Evolutionary conservation across 2,888 invertebrate genomes (phyloP).

Genomic region (Ernsta delagoae): DNA sequence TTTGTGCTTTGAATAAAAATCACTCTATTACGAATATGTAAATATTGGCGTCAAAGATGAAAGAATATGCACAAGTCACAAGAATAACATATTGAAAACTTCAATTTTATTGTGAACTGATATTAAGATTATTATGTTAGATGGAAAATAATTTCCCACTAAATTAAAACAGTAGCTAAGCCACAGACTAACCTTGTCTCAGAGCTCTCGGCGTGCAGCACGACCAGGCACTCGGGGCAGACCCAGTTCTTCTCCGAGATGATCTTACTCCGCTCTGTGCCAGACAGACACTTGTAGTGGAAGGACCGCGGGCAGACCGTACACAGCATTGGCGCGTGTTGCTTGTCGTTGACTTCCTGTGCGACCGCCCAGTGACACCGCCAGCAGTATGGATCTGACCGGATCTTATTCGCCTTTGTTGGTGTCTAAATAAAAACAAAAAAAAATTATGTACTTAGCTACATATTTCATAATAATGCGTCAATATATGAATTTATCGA

Average conservation of each 20-base stretch:
- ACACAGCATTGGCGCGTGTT: slow-evolving; percentile 84
- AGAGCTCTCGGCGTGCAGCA: slow-evolving; percentile 89
- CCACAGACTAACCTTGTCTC: slow-evolving; percentile 84
- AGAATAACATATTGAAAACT: too few species aligned
- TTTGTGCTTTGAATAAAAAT: too few species aligned
- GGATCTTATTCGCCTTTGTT: slow-evolving; percentile 56
- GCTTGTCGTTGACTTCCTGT: slow-evolving; percentile 66
- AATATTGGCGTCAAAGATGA: too few species aligned
- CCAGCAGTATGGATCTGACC: slow-evolving; percentile 95
- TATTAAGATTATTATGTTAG: too few species aligned
- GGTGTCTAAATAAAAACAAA: slow-evolving; percentile 45
- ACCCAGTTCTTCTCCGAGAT: slow-evolving; percentile 86
- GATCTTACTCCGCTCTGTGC: slow-evolving; percentile 75
- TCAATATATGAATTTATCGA: too few species aligned
- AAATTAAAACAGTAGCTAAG: not conserved
- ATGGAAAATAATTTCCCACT: too few species aligned
- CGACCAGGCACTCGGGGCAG: slow-evolving; percentile 93
- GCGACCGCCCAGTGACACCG: slow-evolving; percentile 92
- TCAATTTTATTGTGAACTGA: too few species aligned
- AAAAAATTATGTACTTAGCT: too few species aligned
- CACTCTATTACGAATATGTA: too few species aligned
- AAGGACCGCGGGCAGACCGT: slow-evolving; percentile 94
- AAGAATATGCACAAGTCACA: too few species aligned
- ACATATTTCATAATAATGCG: not conserved
- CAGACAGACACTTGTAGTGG: slow-evolving; percentile 91